A percentile compares a stretch with the other conserved stretches of the same genome.
These are phyloP conservation scores for Ascaphus truei DNA, from an alignment of 2,113 vertebrate species.

Conservation along the genomic window DNA sequence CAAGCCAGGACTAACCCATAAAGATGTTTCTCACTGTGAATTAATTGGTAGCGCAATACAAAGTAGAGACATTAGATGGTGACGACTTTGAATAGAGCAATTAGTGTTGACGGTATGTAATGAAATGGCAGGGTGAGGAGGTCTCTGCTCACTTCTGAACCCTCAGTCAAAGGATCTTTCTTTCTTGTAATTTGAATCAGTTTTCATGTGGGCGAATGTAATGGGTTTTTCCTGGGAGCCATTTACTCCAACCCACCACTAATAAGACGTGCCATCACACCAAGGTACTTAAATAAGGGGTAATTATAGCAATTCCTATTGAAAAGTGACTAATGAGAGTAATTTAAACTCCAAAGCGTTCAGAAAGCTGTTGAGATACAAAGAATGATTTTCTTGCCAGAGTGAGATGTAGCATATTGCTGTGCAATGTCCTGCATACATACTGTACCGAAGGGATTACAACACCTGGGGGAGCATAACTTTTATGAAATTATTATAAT, in stretches of 20 bases:
- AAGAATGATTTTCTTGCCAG: background rate
- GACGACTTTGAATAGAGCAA: conserved; percentile 27
- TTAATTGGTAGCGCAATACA: conserved; percentile 20
- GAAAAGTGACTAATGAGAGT: conserved; percentile 13
- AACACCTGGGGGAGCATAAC: too few species aligned
- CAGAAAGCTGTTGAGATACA: background rate
- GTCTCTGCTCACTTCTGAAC: conserved; percentile 30
- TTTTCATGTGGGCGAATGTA: conserved; percentile 29
- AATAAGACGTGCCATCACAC: conserved; percentile 26
- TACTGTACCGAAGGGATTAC: too few species aligned
- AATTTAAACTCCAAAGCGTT: background rate
- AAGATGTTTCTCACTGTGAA: conserved; percentile 17
- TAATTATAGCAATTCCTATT: conserved; percentile 20
- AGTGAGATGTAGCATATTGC: background rate
- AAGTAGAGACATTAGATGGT: conserved; percentile 24
- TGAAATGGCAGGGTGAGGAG: conserved; percentile 32
- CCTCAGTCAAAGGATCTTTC: conserved; percentile 27
- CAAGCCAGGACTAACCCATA: conserved; percentile 3
- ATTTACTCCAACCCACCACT: conserved; percentile 16
- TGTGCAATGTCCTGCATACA: background rate
- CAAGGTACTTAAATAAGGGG: conserved; percentile 31
- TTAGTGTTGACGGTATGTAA: conserved; percentile 30
- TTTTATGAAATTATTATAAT: too few species aligned
- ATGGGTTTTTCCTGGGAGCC: conserved; percentile 23
- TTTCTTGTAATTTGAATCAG: conserved; percentile 31